Conservation (phyloP, 2,113 vertebrate species). For the Saiga tatarica region DNA sequence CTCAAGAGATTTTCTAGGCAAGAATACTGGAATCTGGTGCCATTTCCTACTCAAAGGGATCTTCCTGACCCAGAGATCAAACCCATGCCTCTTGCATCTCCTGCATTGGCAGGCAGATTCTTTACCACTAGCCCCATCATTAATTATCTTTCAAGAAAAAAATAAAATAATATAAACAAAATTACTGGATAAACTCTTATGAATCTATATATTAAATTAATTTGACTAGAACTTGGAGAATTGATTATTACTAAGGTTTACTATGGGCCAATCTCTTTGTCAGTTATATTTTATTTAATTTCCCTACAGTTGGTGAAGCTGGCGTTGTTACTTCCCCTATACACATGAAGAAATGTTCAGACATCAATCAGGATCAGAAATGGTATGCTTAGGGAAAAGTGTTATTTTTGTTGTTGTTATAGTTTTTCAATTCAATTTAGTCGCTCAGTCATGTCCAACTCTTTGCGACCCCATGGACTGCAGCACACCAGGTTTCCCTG, state of each 20-base stretch:
- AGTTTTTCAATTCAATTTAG: background rate
- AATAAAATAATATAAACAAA: background rate
- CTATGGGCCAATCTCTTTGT: background rate
- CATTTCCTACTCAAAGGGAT: background rate
- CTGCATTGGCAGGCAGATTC: background rate
- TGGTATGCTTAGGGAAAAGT: background rate
- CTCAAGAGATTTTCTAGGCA: background rate
- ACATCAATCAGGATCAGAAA: background rate
- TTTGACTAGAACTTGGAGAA: background rate
- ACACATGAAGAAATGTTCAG: background rate
- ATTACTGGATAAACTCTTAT: background rate
- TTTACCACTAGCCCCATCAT: background rate
- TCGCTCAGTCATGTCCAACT: rapidly evolving
- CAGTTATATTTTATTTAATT: background rate
- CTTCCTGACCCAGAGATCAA: background rate
- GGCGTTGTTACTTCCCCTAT: background rate
- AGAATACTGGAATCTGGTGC: background rate
- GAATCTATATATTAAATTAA: background rate
- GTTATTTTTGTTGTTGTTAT: background rate
- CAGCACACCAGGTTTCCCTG: background rate
- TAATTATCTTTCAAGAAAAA: background rate
- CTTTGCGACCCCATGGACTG: background rate
- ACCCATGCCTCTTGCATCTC: background rate
- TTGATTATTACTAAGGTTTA: background rate
- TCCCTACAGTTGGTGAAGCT: background rate